These are phyloP conservation scores for Turritopsis dohrnii DNA, from an alignment of 30 jellyfish, hydroid and myxozoan genomes.

Conservation along the genomic window DNA sequence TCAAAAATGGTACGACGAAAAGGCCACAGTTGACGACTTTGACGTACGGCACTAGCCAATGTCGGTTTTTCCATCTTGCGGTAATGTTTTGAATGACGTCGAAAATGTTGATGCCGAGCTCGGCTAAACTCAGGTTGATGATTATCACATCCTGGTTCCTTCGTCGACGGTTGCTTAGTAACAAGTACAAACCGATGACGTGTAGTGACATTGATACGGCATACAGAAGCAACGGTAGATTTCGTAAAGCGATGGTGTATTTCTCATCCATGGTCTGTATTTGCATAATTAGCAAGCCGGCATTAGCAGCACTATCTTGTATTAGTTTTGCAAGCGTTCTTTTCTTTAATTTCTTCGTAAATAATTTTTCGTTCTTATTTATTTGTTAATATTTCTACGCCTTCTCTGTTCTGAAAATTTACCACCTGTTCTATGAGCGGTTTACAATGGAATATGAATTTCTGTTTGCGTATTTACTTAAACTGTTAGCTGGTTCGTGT, in stretches of 20 bases:
- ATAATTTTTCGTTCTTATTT: neutral
- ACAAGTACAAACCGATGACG: neutral
- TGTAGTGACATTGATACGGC: conserved; percentile 11
- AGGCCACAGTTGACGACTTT: conserved; percentile 18
- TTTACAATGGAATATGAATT: neutral
- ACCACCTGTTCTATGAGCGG: neutral
- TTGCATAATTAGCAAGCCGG: neutral
- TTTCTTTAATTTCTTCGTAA: neutral
- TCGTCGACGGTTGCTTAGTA: neutral
- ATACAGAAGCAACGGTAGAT: conserved; percentile 17
- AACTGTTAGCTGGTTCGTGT: neutral
- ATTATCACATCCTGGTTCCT: conserved; percentile 27
- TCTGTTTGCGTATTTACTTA: neutral
- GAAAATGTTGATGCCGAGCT: conserved; percentile 3
- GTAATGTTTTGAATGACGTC: conserved; percentile 22
- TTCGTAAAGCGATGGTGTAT: neutral
- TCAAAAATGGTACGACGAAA: conserved; percentile 14
- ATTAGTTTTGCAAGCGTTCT: too few species aligned
- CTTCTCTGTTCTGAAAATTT: neutral
- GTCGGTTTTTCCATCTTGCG: neutral
- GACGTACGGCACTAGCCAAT: neutral
- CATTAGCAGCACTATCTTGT: neutral
- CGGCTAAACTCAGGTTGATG: conserved; percentile 13
- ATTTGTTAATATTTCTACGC: neutral
- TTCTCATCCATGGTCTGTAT: neutral